Evolutionary conservation across 2,797 vertebrate species (phyloP).

Genomic region (Australoheros facetus): DNA sequence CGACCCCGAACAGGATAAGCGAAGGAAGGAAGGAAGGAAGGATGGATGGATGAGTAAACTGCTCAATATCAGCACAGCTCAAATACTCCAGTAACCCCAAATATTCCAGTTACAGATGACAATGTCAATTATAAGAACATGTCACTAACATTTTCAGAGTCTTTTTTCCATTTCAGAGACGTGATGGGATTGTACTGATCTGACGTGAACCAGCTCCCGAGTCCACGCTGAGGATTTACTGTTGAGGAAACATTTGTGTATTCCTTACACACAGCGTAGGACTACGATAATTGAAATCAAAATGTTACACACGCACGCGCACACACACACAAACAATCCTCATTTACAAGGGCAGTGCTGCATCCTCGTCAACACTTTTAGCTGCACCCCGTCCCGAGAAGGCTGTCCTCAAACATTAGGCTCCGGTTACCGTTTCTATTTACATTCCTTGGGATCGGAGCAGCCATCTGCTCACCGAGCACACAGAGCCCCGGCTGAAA

Average conservation of each 20-base stretch:
- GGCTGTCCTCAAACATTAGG: background rate
- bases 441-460: conserved; percentile 44
- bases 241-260: conserved; percentile 27
- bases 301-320: conserved; percentile 28
- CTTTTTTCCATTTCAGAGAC: background rate
- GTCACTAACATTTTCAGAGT: background rate
- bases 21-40: too few species aligned
- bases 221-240: background rate
- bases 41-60: background rate
- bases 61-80: background rate
- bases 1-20: too few species aligned
- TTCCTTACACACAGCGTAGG: background rate
- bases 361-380: conserved; percentile 39
- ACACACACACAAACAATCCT: conserved; percentile 27
- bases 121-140: background rate
- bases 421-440: conserved; percentile 57
- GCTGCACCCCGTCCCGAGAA: background rate
- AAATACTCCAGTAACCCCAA: background rate
- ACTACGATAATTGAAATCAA: conserved; percentile 41
- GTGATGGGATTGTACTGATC: accelerated
- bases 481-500: conserved; percentile 3
- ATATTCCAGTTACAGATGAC: background rate
- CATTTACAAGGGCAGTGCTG: conserved; percentile 16
- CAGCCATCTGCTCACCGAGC: conserved; percentile 18
- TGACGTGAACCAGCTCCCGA: background rate